These are phyloP conservation scores for Ectemnius continuus DNA, from an alignment of 2,888 invertebrate species.

Conservation along the genomic window DNA sequence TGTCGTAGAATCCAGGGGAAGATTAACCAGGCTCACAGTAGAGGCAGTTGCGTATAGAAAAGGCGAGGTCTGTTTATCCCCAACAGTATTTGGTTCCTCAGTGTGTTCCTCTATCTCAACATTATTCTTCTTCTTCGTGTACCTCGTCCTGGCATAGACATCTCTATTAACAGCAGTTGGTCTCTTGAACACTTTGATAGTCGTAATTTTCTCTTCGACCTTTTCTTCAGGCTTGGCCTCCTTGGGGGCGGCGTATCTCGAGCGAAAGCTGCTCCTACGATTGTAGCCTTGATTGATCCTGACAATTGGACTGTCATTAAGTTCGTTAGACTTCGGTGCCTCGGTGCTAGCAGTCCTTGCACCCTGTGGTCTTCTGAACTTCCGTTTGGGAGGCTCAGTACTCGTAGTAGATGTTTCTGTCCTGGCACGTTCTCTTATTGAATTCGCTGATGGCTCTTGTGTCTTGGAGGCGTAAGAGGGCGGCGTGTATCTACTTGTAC, in stretches of 20 bases:
- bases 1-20: not conserved
- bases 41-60: constrained; percentile 1
- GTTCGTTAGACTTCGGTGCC: constrained; percentile 37
- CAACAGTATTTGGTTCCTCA: not conserved
- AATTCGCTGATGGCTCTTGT: constrained; percentile 21
- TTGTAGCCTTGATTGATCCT: constrained; percentile 53
- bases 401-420: constrained; percentile 29
- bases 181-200: constrained; percentile 60
- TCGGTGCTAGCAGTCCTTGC: constrained; percentile 32
- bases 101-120: not conserved
- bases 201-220: constrained; percentile 52
- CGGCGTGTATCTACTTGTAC: constrained; percentile 59
- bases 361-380: constrained; percentile 49
- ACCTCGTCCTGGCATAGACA: constrained; percentile 37
- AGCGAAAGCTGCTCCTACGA: constrained; percentile 29
- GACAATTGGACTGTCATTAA: constrained; percentile 63
- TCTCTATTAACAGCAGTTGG: constrained; percentile 42
- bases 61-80: constrained; percentile 2
- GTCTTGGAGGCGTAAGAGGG: constrained; percentile 26
- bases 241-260: constrained; percentile 27
- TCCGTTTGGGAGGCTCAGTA: constrained; percentile 26
- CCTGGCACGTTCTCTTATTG: constrained; percentile 22
- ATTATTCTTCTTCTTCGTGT: constrained; percentile 46
- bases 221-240: constrained; percentile 38
- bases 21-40: not conserved